A percentile compares a stretch with the other conserved stretches of the same genome.
Conservation (phyloP, 2,797 vertebrate genomes). For the Anguilla megastoma region DNA sequence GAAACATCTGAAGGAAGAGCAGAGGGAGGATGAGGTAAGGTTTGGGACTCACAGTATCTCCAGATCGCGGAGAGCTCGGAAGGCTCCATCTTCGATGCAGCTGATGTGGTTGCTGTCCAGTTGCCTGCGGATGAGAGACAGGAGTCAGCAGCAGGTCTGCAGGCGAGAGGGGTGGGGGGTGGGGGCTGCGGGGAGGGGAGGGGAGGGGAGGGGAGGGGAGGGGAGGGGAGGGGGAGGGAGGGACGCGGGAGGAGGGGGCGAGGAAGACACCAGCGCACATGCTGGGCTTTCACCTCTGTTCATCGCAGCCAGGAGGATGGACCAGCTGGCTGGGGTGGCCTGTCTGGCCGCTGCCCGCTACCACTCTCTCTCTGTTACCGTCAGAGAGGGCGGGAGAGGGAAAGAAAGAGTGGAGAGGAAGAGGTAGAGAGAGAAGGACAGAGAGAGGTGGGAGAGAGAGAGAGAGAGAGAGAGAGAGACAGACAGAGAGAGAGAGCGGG, state of each 20-base stretch:
- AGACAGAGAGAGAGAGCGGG: constrained; percentile 37
- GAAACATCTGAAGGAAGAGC: constrained; percentile 22
- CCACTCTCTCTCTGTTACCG: constrained; percentile 64
- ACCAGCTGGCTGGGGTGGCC: constrained; percentile 70
- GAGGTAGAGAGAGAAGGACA: constrained; percentile 6
- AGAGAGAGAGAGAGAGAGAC: constrained; percentile 45
- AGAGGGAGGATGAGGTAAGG: constrained; percentile 37
- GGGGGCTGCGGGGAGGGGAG: constrained; percentile 56
- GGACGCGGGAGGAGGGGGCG: constrained; percentile 46
- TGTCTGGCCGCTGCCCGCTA: constrained; percentile 71
- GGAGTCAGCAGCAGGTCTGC: constrained; percentile 71
- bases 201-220: constrained; percentile 38
- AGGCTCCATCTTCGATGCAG: constrained; percentile 99
- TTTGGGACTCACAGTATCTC: constrained; percentile 95
- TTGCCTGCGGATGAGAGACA: constrained; percentile 87
- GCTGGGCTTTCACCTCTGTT: constrained; percentile 52
- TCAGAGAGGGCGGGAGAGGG: constrained; percentile 11
- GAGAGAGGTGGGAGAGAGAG: constrained; percentile 54
- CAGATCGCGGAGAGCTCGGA: constrained; percentile 97
- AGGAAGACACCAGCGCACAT: constrained; percentile 46
- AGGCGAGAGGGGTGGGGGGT: constrained; percentile 25
- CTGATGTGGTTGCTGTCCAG: constrained; percentile 99
- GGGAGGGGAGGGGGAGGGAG: constrained; percentile 63
- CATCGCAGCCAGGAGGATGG: constrained; percentile 61
- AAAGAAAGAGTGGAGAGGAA: neutral